Evolutionary conservation across 1,140 invertebrate genomes (phyloP).

Genomic region (Sitobion miscanthi): DNA sequence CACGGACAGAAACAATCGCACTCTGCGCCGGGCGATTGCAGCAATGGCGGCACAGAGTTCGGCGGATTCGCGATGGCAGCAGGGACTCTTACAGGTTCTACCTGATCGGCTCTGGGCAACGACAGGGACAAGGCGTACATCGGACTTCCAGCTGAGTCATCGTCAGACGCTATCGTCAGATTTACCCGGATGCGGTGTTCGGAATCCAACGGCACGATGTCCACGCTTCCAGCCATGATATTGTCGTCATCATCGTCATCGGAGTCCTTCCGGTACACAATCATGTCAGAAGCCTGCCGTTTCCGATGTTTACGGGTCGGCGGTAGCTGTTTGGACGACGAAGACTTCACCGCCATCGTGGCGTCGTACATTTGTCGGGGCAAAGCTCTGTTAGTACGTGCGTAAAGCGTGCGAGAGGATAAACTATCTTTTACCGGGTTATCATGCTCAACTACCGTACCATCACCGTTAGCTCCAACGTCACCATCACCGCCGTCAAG

Average conservation of each 20-base stretch:
- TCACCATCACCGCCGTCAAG: constrained; percentile 17
- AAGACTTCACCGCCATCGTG: neutral
- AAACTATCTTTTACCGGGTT: neutral
- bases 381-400: constrained; percentile 2
- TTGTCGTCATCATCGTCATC: neutral
- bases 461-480: neutral
- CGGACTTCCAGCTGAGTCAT: constrained; percentile 62
- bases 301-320: neutral
- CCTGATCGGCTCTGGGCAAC: neutral
- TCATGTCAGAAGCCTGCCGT: constrained; percentile 13
- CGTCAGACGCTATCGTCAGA: constrained; percentile 75
- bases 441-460: neutral
- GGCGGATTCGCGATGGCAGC: constrained; percentile 58
- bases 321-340: neutral
- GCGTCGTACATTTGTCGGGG: constrained; percentile 42
- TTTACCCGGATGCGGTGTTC: constrained; percentile 61
- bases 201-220: constrained; percentile 20
- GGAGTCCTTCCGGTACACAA: constrained; percentile 35
- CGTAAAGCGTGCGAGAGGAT: constrained; percentile 1
- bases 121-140: constrained; percentile 35
- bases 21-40: constrained; percentile 66
- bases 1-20: constrained; percentile 78
- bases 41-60: constrained; percentile 61
- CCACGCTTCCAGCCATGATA: neutral
- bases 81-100: neutral